A percentile compares a stretch with the other conserved stretches of the same genome.
These are phyloP conservation scores for Agrilus mali DNA, from an alignment of 2,888 invertebrate genomes.

Conservation along the genomic window DNA sequence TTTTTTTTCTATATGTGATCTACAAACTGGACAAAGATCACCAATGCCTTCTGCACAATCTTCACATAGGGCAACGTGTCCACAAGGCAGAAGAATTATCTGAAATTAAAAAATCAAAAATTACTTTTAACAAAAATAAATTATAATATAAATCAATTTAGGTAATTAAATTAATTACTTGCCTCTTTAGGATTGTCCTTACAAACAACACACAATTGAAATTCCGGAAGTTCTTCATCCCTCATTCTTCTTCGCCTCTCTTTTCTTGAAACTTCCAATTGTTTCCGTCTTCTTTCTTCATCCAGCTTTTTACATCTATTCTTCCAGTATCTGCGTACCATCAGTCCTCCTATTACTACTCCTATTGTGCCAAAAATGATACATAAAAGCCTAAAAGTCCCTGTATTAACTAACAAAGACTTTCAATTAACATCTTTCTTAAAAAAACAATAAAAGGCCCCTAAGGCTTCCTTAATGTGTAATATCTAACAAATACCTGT, in stretches of 20 bases:
- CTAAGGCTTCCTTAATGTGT: too few relatives aligned
- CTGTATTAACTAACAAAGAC: constrained; percentile 2
- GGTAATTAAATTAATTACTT: neutral
- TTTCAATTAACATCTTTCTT: constrained; percentile 2
- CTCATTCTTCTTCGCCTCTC: constrained; percentile 52
- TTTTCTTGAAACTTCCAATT: constrained; percentile 52
- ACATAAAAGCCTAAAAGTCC: constrained; percentile 35
- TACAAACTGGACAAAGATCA: constrained; percentile 68
- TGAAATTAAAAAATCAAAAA: constrained; percentile 27
- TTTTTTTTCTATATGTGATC: constrained; percentile 53
- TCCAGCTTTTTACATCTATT: constrained; percentile 40
- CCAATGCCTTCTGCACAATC: constrained; percentile 64
- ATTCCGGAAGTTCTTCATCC: constrained; percentile 45
- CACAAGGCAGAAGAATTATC: constrained; percentile 78
- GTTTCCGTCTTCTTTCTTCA: constrained; percentile 43
- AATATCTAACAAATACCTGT: constrained; percentile 38
- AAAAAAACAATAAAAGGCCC: neutral
- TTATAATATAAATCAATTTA: constrained; percentile 2
- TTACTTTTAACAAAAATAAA: constrained; percentile 5
- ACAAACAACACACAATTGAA: constrained; percentile 77
- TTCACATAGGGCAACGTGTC: constrained; percentile 81
- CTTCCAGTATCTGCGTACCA: constrained; percentile 37
- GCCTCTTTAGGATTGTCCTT: constrained; percentile 69
- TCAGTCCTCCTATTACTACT: constrained; percentile 36
- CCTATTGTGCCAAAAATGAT: constrained; percentile 44